Evolutionary conservation across 2,797 vertebrate genomes (phyloP), one percentile per base, ranked within the genome.

Genomic region (Urophycis tenuis): DNA sequence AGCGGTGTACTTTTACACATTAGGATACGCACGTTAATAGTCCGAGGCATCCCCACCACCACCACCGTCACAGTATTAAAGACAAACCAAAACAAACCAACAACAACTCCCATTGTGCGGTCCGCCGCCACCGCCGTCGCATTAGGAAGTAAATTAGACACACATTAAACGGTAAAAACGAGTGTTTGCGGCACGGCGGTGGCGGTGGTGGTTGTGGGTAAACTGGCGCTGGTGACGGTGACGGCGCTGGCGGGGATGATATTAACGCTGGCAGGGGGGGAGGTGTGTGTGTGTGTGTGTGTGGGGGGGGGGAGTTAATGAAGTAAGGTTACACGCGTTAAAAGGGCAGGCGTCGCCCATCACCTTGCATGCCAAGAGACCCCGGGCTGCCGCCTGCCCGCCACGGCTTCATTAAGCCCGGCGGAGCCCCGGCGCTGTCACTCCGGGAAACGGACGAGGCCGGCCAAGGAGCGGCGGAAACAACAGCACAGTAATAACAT

Each of bases 401-500:
- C 87, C 89, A 91, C 77, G 77, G 89, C 90, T 91, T 91, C 90
- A 92, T 92, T 91, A 92, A 89, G 84, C 69, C 17, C 45, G 36
- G 1, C 7, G 5, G 17, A 53, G 80, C 85, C 86, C 86, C 87
- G 77, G 80, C 80, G 83, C 85, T 88, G 90, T 91, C 90, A 90
- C 88, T 91, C 91, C 82, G 77, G 88, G 88, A 89, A 89, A 88
- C 60, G 77, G 87, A 73, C 82, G 70, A 82, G 84, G 87, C 85
- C 79, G 84, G 85, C 82, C 84, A 84, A 89, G 86, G 87, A 91
- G 85, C 80, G 87, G 86, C 53, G 86, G 86, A 30, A 90, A 91
- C 89, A 91, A 91, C 91, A 92, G 90, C 90, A 90, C 86, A 79
- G 88, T 92, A 91, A 92, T 92, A 92, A 91, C 85, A 80, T 69